phyloP scores from a whole-genome alignment of 2,797 vertebrate species.

The Acanthurus leucopareius region DNA sequence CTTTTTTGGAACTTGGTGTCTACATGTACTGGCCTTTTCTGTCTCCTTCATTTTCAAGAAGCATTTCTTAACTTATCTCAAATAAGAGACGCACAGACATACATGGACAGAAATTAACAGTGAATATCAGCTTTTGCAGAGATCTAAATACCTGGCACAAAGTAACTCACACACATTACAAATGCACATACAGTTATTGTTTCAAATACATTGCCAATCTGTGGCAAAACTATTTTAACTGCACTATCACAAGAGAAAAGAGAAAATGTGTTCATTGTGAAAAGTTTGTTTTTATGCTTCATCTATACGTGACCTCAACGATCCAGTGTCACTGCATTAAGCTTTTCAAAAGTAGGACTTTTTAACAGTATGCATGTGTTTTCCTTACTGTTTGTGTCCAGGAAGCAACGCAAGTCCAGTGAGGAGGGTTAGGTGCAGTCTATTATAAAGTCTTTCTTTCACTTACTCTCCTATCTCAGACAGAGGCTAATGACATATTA shows the following conservation, averaged over 20 bases:
- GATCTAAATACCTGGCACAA: background rate
- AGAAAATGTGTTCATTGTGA: too few species aligned
- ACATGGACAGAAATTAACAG: background rate
- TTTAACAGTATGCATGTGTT: background rate
- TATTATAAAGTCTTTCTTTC: background rate
- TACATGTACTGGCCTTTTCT: background rate
- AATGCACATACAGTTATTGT: background rate
- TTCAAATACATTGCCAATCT: background rate
- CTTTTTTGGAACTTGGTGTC: background rate
- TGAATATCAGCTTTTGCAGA: background rate
- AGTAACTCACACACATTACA: background rate
- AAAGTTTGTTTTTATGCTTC: constrained; percentile 1
- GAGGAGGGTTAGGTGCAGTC: background rate
- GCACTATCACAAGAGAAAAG: background rate
- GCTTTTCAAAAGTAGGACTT: background rate
- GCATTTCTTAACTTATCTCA: background rate
- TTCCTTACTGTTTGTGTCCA: background rate
- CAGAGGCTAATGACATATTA: background rate
- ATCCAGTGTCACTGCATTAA: constrained; percentile 11
- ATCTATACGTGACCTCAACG: background rate
- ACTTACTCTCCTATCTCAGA: constrained; percentile 12
- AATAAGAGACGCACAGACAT: background rate
- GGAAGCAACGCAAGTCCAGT: constrained; percentile 5
- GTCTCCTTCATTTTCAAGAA: background rate
- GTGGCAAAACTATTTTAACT: background rate